phyloP scores from a whole-genome alignment of 2,113 vertebrate species.

The Diglossa brunneiventris region DNA sequence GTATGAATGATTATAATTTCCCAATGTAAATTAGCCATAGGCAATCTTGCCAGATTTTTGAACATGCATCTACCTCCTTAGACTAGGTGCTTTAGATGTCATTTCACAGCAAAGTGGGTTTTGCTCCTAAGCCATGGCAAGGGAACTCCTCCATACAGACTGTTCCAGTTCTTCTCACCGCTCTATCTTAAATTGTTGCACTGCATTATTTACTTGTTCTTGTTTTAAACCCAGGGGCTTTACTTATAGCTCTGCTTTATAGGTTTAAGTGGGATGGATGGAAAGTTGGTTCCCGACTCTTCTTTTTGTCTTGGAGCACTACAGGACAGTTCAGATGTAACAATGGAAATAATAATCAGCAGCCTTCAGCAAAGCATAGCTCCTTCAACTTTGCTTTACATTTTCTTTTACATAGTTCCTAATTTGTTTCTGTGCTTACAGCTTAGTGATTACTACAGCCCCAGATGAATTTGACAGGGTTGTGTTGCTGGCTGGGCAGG shows the following conservation, averaged over 20 bases:
- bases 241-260: background rate
- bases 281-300: background rate
- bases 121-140: background rate
- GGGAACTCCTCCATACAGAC: background rate
- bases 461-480: background rate
- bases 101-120: background rate
- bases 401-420: background rate
- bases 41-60: background rate
- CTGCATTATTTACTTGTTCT: background rate
- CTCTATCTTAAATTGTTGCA: background rate
- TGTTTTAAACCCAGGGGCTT: background rate
- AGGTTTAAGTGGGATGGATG: background rate
- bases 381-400: background rate
- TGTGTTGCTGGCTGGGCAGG: background rate
- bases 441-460: background rate
- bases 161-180: background rate
- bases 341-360: background rate
- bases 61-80: accelerated
- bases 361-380: background rate
- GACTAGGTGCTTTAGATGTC: background rate
- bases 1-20: background rate
- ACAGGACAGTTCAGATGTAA: background rate
- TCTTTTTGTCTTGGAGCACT: background rate
- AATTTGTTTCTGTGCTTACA: background rate
- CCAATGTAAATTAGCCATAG: background rate